Conservation (phyloP, 2,797 vertebrate genomes). For the Poeciliopsis turneri region DNA sequence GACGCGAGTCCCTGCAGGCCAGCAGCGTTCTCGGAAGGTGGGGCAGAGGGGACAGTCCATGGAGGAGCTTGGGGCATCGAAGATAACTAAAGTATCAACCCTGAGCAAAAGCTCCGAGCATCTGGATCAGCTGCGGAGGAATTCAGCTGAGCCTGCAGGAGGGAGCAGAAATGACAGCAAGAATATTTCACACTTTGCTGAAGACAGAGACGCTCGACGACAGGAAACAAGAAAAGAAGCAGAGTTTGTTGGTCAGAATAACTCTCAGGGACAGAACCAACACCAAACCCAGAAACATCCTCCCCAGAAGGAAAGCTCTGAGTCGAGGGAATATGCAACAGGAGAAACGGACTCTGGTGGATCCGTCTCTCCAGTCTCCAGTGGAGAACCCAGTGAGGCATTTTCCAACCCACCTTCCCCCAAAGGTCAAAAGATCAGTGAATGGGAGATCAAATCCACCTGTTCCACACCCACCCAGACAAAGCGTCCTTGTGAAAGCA, state of each 20-base stretch:
- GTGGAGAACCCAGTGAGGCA: constrained; percentile 38
- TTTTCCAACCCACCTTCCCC: constrained; percentile 45
- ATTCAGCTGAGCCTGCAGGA: constrained; percentile 17
- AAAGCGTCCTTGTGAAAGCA: constrained; percentile 59
- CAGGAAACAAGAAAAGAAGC: constrained; percentile 37
- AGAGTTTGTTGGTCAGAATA: constrained; percentile 42
- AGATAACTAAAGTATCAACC: constrained; percentile 49
- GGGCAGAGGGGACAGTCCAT: constrained; percentile 81
- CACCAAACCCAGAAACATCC: constrained; percentile 50
- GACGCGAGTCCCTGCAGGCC: constrained; percentile 40
- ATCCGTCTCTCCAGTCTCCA: constrained; percentile 44
- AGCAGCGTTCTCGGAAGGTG: constrained; percentile 58
- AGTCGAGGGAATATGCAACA: constrained; percentile 21
- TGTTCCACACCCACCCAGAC: constrained; percentile 44
- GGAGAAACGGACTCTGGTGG: constrained; percentile 35
- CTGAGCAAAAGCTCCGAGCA: constrained; percentile 84
- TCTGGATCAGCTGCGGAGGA: constrained; percentile 67
- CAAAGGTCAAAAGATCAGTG: constrained; percentile 50
- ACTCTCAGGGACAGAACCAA: constrained; percentile 52
- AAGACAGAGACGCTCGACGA: constrained; percentile 39
- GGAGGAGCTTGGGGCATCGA: constrained; percentile 78
- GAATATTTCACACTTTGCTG: constrained; percentile 33
- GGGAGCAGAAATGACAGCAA: constrained; percentile 42
- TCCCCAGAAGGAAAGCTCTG: constrained; percentile 53
- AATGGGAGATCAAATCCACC: constrained; percentile 56